A percentile compares a stretch with the other conserved stretches of the same genome.
phyloP scores from a whole-genome alignment of 2,113 vertebrate genomes.

The Dicaeum eximium region DNA sequence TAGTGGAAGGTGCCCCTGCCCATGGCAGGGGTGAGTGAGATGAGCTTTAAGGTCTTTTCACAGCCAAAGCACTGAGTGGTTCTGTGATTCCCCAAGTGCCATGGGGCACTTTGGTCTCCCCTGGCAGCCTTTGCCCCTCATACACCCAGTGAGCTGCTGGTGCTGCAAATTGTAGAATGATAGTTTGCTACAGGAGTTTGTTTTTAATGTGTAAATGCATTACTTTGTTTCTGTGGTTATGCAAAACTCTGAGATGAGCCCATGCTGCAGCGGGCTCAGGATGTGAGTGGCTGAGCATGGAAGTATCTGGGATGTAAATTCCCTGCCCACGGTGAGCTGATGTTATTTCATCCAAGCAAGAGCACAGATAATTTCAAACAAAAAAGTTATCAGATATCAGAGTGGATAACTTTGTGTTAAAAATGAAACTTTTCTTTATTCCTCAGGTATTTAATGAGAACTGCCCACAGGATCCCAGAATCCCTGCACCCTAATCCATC shows the following conservation, averaged over 20 bases:
- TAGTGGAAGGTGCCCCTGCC: neutral
- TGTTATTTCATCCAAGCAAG: neutral
- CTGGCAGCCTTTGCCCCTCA: neutral
- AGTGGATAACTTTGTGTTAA: neutral
- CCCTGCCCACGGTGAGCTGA: neutral
- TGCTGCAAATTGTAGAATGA: neutral
- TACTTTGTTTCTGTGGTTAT: neutral
- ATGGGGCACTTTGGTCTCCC: fast-evolving
- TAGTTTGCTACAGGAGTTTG: neutral
- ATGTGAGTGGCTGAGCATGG: neutral
- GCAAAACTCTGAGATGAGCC: neutral
- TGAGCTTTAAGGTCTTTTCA: too few relatives aligned
- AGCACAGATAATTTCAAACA: neutral
- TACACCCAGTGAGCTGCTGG: neutral
- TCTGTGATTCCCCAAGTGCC: neutral
- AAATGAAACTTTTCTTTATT: neutral
- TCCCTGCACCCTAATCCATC: neutral
- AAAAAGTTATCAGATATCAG: neutral
- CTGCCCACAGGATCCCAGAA: neutral
- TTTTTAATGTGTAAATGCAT: neutral
- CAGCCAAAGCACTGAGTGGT: neutral
- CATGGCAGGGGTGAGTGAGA: neutral
- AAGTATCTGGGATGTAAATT: fast-evolving
- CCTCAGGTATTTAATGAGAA: neutral
- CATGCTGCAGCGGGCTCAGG: too few relatives aligned